Conservation (phyloP, 2,888 invertebrate species). For the Tipula unca region DNA sequence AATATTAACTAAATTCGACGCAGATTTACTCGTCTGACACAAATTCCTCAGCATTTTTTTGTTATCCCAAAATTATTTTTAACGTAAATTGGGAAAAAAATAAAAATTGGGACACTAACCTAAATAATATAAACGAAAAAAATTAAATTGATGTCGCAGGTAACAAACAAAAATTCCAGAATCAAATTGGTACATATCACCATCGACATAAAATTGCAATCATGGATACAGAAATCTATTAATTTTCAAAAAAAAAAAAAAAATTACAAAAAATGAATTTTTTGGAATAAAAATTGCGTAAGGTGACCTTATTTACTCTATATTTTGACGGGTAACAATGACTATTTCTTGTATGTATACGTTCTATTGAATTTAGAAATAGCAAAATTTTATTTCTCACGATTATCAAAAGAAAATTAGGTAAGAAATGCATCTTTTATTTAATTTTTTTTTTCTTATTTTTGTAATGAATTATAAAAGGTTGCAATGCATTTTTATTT, state of each 20-base stretch:
- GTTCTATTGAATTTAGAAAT: neutral
- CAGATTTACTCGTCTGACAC: slow-evolving; percentile 8
- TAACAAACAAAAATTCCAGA: neutral
- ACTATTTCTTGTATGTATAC: neutral
- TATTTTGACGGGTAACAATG: neutral
- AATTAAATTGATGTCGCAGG: neutral
- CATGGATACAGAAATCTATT: neutral
- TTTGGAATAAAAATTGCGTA: neutral
- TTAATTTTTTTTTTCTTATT: neutral
- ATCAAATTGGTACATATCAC: neutral
- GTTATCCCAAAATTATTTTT: neutral
- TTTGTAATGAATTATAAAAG: neutral
- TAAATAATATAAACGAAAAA: neutral
- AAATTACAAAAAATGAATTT: neutral
- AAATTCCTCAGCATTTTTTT: neutral
- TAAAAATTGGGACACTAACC: neutral
- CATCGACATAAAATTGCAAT: neutral
- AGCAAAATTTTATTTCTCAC: slow-evolving; percentile 14
- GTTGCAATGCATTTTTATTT: neutral
- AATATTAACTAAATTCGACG: neutral
- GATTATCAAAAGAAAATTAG: neutral
- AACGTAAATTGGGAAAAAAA: neutral
- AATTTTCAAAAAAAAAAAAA: neutral
- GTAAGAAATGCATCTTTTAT: slow-evolving; percentile 9
- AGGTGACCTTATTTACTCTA: neutral